These are phyloP conservation scores for Philereme vetulata DNA, from an alignment of 2,888 invertebrate species.

Conservation along the genomic window DNA sequence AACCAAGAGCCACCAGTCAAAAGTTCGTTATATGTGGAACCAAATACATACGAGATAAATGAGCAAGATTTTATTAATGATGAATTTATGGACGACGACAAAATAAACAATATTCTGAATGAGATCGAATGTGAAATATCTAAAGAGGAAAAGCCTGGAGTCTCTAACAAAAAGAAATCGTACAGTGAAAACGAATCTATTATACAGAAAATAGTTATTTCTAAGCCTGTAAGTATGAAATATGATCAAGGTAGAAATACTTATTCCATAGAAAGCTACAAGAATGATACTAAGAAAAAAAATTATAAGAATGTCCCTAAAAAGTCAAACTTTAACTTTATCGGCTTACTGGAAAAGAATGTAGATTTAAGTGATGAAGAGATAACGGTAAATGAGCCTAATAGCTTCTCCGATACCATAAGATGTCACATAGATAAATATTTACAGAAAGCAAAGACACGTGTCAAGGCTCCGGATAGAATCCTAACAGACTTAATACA, in stretches of 20 bases:
- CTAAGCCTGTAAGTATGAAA: constrained; percentile 3
- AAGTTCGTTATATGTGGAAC: constrained; percentile 14
- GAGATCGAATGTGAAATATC: constrained; percentile 70
- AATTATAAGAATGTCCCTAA: constrained; percentile 28
- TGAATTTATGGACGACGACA: constrained; percentile 52
- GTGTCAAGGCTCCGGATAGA: constrained; percentile 30
- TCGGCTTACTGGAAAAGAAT: constrained; percentile 60
- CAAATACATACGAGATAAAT: constrained; percentile 19
- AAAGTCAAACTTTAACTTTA: constrained; percentile 56
- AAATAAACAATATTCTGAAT: constrained; percentile 58
- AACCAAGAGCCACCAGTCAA: background rate
- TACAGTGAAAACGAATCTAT: constrained; percentile 2
- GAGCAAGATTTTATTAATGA: constrained; percentile 41
- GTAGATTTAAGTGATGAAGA: constrained; percentile 46
- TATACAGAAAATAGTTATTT: background rate
- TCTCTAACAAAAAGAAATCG: background rate
- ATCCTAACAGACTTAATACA: constrained; percentile 40
- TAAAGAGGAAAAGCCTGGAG: constrained; percentile 22
- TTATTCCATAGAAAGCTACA: constrained; percentile 9
- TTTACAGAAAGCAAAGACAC: constrained; percentile 47
- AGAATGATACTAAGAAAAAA: constrained; percentile 13
- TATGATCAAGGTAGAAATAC: background rate
- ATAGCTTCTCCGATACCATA: constrained; percentile 61
- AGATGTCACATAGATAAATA: constrained; percentile 60
- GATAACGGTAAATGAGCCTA: constrained; percentile 25